Base-by-base conservation (phyloP, 1,140 invertebrate genomes). In the Latrodectus geometricus region DNA sequence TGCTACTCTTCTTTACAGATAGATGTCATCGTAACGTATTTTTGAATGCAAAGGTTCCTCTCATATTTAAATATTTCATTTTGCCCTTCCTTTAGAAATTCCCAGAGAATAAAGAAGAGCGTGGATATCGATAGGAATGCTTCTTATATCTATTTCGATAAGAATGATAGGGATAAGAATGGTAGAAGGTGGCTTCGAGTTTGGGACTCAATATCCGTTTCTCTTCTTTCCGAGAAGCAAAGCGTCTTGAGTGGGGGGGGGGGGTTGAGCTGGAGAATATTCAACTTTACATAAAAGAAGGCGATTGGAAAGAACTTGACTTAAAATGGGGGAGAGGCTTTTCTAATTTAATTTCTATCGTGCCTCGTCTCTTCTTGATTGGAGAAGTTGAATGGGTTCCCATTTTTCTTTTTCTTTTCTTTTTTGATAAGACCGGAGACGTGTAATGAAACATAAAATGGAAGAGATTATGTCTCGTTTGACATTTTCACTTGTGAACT, bases 11-110 rank as follows among this genome's bases (percentile, higher is more conserved):
- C 48, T 73, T 65, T 65, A 56, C 54, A 65, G 75, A 77, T 77
- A 35, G 61, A 78, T 78, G 76, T 78, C 79, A 20, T 15, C 54
- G 70, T 83, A 65, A 74, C 70, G 69, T 68, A 74, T 65, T 74
- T 66, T 68, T 65, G 52, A 48, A 83, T 74, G 54, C 70, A 73
- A 23, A 83, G 70, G 72, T 83, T 68, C 80, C 70, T 65, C 70
- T 61, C 80, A 83, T 83, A 83, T 83, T 83, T 83, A 83, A 83
- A 83, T 83, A 83, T 83, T 83, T 83, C 80, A 83, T 83, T 83
- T 83, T 83, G n/a, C 80, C 70, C 23, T 35, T 20, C 54, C 61
- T 74, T 73, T 61, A 11, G 48, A 66, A 73, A 73, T 20, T 49
- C 49, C 72, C 66, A 52, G 21, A 14, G 4, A 15, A 12, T 66